Conservation (phyloP, 1,140 invertebrate genomes). For the Medauroidea extradentata region DNA sequence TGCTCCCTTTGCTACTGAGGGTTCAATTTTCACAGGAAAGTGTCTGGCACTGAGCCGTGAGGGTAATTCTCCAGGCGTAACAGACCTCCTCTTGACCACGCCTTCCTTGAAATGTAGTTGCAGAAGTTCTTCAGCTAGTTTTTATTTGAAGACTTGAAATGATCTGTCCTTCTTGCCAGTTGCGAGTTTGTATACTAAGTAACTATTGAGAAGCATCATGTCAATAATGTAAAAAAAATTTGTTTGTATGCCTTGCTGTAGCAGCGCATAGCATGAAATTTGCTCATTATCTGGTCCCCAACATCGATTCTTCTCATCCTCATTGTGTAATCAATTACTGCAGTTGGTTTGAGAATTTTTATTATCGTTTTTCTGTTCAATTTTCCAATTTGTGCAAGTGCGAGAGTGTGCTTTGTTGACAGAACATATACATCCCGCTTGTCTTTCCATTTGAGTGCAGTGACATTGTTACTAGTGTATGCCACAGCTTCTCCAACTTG, state of each 20-base stretch:
- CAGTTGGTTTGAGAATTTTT: constrained; percentile 4
- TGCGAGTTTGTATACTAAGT: background rate
- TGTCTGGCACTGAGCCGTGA: background rate
- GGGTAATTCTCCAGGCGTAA: background rate
- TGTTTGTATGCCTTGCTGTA: background rate
- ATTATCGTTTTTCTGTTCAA: background rate
- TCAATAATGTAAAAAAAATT: constrained; percentile 11
- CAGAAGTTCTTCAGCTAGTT: constrained; percentile 1
- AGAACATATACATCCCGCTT: background rate
- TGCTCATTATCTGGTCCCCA: constrained; percentile 12
- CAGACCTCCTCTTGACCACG: background rate
- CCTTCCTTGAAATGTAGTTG: background rate
- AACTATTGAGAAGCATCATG: constrained; percentile 4
- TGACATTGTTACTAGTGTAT: background rate
- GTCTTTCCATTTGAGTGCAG: background rate
- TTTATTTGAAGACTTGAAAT: constrained; percentile 7
- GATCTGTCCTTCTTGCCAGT: constrained; percentile 4
- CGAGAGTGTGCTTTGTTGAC: background rate
- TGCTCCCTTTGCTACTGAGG: background rate
- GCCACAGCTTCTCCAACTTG: background rate
- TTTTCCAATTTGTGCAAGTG: background rate
- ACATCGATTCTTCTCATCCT: constrained; percentile 12
- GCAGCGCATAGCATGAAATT: constrained; percentile 1
- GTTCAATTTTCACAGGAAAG: constrained; percentile 1
- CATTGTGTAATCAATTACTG: constrained; percentile 13